Evolutionary conservation across 2,797 vertebrate genomes (phyloP), one percentile per base, ranked within the genome.

Genomic region (Channa striata): DNA sequence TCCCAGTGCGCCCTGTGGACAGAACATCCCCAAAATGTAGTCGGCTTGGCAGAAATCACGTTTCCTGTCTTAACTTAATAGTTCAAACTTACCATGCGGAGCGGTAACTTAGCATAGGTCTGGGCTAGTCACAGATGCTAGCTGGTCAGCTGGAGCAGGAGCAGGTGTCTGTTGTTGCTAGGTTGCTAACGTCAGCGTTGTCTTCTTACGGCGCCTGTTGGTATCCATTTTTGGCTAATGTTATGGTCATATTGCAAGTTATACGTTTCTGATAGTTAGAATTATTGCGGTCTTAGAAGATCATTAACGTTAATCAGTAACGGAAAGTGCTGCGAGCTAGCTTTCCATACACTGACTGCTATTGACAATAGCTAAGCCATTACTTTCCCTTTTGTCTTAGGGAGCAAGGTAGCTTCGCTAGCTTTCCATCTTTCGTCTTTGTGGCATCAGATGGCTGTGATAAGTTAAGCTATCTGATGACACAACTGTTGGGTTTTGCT

Each of bases 371-470:
- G 92, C 92, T 84, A 76, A 91, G 85, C 88, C 90, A 87, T 91
- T 91, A 92, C 92, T 92, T 92, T 93, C 89, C 85, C 92, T 92
- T 93, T 93, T 93, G 92, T 93, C 92, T 93, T 89, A 83, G 80
- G 80, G 69, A 79, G 82, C 84, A 65, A 74, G 84, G 85, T 84
- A 89, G 90, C 90, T 73, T 65, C 77, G 89, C 87, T 91, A 90
- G 91, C 89, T 83, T 56, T 76, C 80, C 81, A 83, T 84, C 82
- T 88, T 83, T 81, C 87, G 83, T 89, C 87, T 90, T 90, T 90
- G 88, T 91, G 86, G 83, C 81, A 70, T 89, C 81, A 81, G 78
- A 81, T 77, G 68, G 82, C 69, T 59, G 7, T 44, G 83, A 30
- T 30, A 30, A 30, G 25, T 84, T 79, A 74, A 80, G 73, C 67